Percentiles rank a stretch among this genome's conserved stretches.
Evolutionary conservation across 2,113 vertebrate species (phyloP).

Genomic region (Prolemur simus): DNA sequence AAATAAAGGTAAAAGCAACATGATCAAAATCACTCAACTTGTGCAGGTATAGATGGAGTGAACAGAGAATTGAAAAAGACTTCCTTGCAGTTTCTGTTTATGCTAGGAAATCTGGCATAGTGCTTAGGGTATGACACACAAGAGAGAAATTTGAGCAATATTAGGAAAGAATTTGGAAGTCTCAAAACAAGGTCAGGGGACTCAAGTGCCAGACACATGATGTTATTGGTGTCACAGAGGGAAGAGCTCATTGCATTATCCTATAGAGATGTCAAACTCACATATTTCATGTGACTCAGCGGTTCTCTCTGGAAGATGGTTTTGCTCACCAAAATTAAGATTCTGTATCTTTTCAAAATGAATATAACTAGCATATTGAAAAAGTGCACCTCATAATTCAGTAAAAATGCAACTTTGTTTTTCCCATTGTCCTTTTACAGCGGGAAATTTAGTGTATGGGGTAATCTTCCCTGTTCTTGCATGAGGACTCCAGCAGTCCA

Average conservation of each 20-base stretch:
- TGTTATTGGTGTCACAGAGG: background rate
- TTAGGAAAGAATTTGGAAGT: conserved; percentile 40
- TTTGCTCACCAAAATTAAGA: background rate
- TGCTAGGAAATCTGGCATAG: background rate
- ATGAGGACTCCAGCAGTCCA: background rate
- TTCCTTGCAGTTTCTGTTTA: background rate
- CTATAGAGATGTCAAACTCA: background rate
- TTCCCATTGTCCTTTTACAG: background rate
- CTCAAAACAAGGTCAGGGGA: conserved; percentile 35
- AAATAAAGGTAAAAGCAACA: background rate
- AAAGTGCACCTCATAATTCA: background rate
- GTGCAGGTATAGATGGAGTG: background rate
- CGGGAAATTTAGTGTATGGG: background rate
- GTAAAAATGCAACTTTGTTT: background rate
- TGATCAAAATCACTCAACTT: background rate
- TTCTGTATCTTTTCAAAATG: conserved; percentile 10
- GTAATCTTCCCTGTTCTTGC: background rate
- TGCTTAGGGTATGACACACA: background rate
- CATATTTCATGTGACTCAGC: background rate
- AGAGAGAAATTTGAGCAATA: conserved; percentile 38
- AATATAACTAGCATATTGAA: background rate
- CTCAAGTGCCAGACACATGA: background rate
- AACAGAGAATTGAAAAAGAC: background rate
- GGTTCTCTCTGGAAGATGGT: background rate
- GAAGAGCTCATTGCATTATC: background rate